A percentile compares a stretch with the other conserved stretches of the same genome.
Conservation (phyloP, 1,140 invertebrate species). For the Pentalonia nigronervosa region DNA sequence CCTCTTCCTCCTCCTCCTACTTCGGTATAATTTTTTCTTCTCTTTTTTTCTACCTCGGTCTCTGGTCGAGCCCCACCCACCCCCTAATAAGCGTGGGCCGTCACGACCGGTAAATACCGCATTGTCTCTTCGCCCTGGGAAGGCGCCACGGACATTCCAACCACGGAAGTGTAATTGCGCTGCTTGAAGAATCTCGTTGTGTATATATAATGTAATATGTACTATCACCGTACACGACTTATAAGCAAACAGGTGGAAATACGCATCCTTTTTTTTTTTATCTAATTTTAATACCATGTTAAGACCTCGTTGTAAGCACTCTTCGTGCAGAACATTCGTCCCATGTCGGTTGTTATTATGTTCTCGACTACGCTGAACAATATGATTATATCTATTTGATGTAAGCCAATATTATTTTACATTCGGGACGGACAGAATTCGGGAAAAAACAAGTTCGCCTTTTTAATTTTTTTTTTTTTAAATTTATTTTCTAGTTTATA, state of each 20-base stretch:
- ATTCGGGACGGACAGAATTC: background rate
- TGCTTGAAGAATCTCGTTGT: conserved; percentile 4
- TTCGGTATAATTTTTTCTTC: conserved; percentile 18
- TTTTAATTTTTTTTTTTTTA: background rate
- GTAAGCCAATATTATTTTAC: background rate
- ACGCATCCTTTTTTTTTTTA: conserved; percentile 3
- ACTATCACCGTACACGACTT: background rate
- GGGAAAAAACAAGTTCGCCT: background rate
- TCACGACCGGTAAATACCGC: conserved; percentile 52
- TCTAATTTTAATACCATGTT: background rate
- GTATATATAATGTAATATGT: background rate
- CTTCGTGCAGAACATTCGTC: background rate
- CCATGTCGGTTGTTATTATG: background rate
- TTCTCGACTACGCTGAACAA: background rate
- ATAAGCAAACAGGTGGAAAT: background rate
- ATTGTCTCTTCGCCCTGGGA: conserved; percentile 35
- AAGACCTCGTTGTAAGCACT: background rate
- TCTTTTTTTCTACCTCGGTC: conserved; percentile 7
- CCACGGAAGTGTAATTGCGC: conserved; percentile 50
- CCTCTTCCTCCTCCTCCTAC: background rate
- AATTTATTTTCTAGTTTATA: background rate
- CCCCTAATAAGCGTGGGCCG: conserved; percentile 52
- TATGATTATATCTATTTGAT: conserved; percentile 24
- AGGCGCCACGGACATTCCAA: conserved; percentile 53
- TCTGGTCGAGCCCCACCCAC: conserved; percentile 25